A percentile compares a stretch with the other conserved stretches of the same genome.
phyloP scores from a whole-genome alignment of 2,888 invertebrate genomes.

The Ophion costatus region DNA sequence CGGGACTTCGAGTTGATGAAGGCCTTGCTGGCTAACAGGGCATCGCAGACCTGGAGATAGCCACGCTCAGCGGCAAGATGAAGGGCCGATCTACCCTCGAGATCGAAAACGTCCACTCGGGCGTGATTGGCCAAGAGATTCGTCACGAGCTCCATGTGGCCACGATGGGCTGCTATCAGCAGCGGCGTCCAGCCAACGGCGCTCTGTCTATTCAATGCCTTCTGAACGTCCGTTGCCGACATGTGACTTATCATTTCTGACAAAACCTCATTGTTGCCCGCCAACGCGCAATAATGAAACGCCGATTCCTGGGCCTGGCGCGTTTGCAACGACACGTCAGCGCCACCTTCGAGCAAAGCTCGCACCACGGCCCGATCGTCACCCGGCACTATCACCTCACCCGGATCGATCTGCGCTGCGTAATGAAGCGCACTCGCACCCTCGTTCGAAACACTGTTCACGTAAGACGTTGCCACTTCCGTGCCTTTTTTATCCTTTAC shows the following conservation, averaged over 20 bases:
- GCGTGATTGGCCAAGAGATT: conserved; percentile 97
- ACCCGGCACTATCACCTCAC: conserved; percentile 89
- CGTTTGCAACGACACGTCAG: conserved; percentile 93
- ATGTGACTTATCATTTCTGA: conserved; percentile 97
- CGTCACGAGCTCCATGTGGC: conserved; percentile 96
- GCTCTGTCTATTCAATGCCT: conserved; percentile 97
- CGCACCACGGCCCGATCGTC: conserved; percentile 95
- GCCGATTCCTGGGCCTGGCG: conserved; percentile 96
- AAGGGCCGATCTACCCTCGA: conserved; percentile 96
- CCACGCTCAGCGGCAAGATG: conserved; percentile 98
- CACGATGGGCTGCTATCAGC: conserved; percentile 97
- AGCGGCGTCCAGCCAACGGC: conserved; percentile 98
- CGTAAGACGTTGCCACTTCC: conserved; percentile 92
- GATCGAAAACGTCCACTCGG: conserved; percentile 99
- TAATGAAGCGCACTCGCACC: conserved; percentile 98
- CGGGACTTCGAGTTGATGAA: conserved; percentile 99
- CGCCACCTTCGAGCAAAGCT: conserved; percentile 94
- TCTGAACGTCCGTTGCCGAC: conserved; percentile 94
- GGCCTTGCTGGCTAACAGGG: conserved; percentile 96
- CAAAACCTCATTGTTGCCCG: conserved; percentile 97
- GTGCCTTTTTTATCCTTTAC: conserved; percentile 91
- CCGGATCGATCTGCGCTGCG: conserved; percentile 94
- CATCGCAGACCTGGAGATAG: conserved; percentile 93
- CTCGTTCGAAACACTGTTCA: conserved; percentile 95
- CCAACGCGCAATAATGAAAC: conserved; percentile 97